Evolutionary conservation across 2,797 vertebrate species (phyloP).

Genomic region (Gambelia wislizenii): DNA sequence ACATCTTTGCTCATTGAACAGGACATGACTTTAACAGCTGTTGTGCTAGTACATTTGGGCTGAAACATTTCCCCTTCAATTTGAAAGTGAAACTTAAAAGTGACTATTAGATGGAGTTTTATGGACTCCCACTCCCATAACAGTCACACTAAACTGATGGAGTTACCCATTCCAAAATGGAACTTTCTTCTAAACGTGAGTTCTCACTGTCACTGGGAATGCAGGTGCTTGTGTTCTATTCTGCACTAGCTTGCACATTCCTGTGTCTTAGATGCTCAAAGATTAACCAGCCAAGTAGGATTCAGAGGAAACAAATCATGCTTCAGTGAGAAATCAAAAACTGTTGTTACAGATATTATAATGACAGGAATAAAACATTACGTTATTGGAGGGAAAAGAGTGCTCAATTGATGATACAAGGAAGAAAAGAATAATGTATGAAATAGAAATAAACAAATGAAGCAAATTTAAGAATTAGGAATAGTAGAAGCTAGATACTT

Average conservation of each 20-base stretch:
- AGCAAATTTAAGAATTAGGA: no score
- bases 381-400: no score
- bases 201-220: constrained; percentile 30
- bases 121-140: background rate
- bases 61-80: constrained; percentile 22
- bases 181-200: constrained; percentile 27
- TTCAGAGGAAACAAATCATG: constrained; percentile 34
- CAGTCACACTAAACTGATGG: background rate
- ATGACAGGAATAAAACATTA: no score
- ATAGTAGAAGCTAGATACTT: no score
- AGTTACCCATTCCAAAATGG: constrained; percentile 20
- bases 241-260: background rate
- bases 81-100: background rate
- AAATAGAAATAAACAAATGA: no score
- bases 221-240: background rate
- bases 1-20: constrained; percentile 35
- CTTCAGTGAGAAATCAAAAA: background rate
- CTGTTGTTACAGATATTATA: no score
- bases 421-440: no score
- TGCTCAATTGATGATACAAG: no score
- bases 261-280: background rate
- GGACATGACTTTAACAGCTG: constrained; percentile 10
- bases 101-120: constrained; percentile 20
- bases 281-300: background rate
- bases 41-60: constrained; percentile 20